Evolutionary conservation across 2,888 invertebrate genomes (phyloP).

Genomic region (Eutolmus rufibarbis): DNA sequence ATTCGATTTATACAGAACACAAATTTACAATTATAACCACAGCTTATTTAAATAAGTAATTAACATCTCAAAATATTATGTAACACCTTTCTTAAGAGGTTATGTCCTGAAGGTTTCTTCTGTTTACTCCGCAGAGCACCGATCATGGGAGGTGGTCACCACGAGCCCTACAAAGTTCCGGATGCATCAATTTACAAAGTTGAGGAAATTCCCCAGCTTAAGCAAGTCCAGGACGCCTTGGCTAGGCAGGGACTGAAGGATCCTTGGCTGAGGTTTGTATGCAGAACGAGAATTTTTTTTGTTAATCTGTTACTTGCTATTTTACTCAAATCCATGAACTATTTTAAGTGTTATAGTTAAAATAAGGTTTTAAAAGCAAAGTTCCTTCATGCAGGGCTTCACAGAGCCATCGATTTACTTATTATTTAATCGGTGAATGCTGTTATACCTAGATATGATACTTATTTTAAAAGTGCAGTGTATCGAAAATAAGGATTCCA

Average conservation of each 20-base stretch:
- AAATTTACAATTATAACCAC: neutral
- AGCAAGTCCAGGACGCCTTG: constrained; percentile 71
- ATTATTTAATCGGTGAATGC: no score
- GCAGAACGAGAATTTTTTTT: neutral
- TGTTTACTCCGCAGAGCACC: neutral
- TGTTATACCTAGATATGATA: no score
- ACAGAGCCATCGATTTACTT: no score
- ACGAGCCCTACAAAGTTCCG: constrained; percentile 72
- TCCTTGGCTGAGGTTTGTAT: constrained; percentile 81
- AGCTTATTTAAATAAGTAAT: neutral
- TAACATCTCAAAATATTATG: neutral
- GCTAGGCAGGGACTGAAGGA: constrained; percentile 77
- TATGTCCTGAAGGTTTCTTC: neutral
- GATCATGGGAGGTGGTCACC: constrained; percentile 55
- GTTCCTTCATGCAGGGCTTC: no score
- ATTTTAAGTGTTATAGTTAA: no score
- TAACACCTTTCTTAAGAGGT: neutral
- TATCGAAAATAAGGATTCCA: no score
- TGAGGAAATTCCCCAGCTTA: constrained; percentile 72
- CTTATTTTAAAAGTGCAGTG: no score
- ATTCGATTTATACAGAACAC: neutral
- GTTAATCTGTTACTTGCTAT: no score
- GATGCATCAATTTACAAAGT: constrained; percentile 76
- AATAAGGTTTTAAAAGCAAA: no score
- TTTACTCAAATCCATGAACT: neutral